These are phyloP conservation scores for Nematostella vectensis DNA, from an alignment of 92 coral and sea anemone genomes.

Conservation along the genomic window DNA sequence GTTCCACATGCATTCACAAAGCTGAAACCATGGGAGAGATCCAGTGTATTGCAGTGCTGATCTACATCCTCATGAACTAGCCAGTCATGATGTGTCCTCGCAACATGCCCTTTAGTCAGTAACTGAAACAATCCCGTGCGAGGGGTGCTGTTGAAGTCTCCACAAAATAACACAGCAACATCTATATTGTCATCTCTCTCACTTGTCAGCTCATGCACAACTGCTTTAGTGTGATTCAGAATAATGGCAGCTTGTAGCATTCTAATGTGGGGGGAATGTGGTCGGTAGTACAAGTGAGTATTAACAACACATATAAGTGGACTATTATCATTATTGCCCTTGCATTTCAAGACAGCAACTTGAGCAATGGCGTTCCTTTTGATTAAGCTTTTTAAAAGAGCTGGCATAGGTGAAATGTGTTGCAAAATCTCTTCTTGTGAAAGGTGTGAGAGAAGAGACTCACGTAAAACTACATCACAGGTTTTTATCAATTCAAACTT, in stretches of 20 bases:
- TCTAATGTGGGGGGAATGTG: slow-evolving; percentile 77
- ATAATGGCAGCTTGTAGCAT: slow-evolving; percentile 65
- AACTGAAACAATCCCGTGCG: slow-evolving; percentile 56
- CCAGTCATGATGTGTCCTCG: slow-evolving; percentile 70
- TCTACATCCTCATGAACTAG: slow-evolving; percentile 56
- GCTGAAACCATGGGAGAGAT: slow-evolving; percentile 42
- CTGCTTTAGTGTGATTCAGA: slow-evolving; percentile 49
- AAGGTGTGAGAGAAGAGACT: slow-evolving; percentile 48
- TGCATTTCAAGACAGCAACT: slow-evolving; percentile 40
- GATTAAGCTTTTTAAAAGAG: slow-evolving; percentile 42
- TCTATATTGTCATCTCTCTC: slow-evolving; percentile 2
- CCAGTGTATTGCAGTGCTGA: slow-evolving; percentile 48
- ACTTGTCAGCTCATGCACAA: slow-evolving; percentile 18
- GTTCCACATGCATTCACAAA: slow-evolving; percentile 62
- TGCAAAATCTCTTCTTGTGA: slow-evolving; percentile 47
- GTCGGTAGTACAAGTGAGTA: slow-evolving; percentile 81
- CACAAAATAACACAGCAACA: slow-evolving; percentile 77
- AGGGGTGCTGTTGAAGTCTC: slow-evolving; percentile 89
- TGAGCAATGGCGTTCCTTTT: slow-evolving; percentile 74
- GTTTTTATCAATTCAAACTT: slow-evolving; percentile 65
- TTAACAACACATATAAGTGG: slow-evolving; percentile 64
- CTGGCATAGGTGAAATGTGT: slow-evolving; percentile 46
- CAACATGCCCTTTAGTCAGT: slow-evolving; percentile 43
- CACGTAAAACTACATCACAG: slow-evolving; percentile 51
- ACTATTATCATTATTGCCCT: slow-evolving; percentile 11